phyloP scores from a whole-genome alignment of 2,797 vertebrate genomes.

The Chiloscyllium punctatum region DNA sequence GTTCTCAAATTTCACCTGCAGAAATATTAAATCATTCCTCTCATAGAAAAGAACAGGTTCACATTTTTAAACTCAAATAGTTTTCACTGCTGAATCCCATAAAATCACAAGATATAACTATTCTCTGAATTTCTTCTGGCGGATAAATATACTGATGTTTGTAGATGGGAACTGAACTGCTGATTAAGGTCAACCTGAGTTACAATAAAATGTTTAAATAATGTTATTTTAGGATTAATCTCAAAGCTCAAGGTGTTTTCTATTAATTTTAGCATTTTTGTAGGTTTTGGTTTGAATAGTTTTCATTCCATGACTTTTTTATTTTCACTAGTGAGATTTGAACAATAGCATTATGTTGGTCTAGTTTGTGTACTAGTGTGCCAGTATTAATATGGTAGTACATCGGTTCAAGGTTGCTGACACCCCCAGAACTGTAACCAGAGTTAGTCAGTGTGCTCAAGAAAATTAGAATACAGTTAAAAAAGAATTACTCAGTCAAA shows the following conservation, averaged over 20 bases:
- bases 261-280: constrained; percentile 31
- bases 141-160: background rate
- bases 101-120: background rate
- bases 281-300: background rate
- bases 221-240: constrained; percentile 13
- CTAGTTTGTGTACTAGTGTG: background rate
- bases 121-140: background rate
- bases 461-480: background rate
- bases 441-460: background rate
- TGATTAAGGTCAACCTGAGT: background rate
- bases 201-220: constrained; percentile 28
- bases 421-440: background rate
- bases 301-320: background rate
- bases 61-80: constrained; percentile 5
- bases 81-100: background rate
- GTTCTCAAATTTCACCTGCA: background rate
- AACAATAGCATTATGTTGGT: constrained; percentile 4
- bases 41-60: background rate
- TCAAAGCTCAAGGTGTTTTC: constrained; percentile 18
- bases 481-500: background rate
- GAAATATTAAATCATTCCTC: background rate
- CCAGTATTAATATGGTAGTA: background rate
- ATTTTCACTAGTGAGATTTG: constrained; percentile 12
- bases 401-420: background rate
- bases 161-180: background rate